A percentile compares a stretch with the other conserved stretches of the same genome.
phyloP scores from a whole-genome alignment of 1,140 invertebrate species.

The Drosophila tropicalis region DNA sequence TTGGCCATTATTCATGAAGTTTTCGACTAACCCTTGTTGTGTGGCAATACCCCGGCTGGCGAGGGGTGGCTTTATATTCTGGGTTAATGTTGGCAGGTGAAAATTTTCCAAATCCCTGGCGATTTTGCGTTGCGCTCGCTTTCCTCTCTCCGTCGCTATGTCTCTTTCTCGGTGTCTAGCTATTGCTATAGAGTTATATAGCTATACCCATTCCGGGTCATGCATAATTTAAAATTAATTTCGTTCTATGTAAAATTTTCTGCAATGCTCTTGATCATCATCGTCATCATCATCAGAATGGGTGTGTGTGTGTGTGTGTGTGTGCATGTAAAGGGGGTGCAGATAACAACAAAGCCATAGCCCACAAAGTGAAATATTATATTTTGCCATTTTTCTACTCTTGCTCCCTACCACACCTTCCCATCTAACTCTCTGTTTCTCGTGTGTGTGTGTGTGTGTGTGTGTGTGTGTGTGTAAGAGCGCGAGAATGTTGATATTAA shows the following conservation, averaged over 20 bases:
- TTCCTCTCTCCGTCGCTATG: neutral
- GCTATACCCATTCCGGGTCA: constrained; percentile 52
- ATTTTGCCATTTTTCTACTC: constrained; percentile 41
- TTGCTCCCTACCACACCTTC: neutral
- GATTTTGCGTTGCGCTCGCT: constrained; percentile 53
- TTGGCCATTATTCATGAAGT: neutral
- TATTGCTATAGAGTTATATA: constrained; percentile 17
- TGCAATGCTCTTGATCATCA: constrained; percentile 41
- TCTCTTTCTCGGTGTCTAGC: neutral
- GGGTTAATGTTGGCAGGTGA: constrained; percentile 76
- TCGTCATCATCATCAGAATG: neutral
- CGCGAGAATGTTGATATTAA: constrained; percentile 57
- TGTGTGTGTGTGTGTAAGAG: constrained; percentile 26
- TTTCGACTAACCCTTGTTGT: neutral
- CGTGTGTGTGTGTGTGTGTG: constrained; percentile 15
- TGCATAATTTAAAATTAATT: constrained; percentile 82
- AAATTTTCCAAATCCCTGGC: constrained; percentile 76
- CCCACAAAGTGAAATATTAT: constrained; percentile 58
- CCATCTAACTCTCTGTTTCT: neutral
- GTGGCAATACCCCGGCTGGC: neutral
- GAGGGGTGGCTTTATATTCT: constrained; percentile 38
- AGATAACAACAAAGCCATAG: constrained; percentile 9
- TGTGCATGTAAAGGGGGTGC: constrained; percentile 3
- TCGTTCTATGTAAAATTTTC: constrained; percentile 70
- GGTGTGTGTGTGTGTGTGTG: neutral